phyloP scores from a whole-genome alignment of 2,797 vertebrate genomes.

The Notolepis coatsorum region DNA sequence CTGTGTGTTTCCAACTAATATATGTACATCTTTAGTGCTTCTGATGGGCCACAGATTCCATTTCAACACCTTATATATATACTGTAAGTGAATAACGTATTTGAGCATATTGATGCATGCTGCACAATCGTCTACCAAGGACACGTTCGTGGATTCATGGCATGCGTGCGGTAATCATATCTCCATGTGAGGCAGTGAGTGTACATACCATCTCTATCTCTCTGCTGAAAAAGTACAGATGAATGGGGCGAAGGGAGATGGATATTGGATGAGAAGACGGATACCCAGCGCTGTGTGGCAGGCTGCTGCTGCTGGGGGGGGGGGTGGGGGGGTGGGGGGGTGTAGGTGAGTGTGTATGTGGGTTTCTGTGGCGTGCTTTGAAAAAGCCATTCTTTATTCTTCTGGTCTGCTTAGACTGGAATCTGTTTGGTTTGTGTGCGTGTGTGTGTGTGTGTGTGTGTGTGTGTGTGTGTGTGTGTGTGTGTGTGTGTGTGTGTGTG shows the following conservation, averaged over 20 bases:
- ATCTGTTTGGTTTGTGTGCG: background rate
- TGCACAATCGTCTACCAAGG: conserved; percentile 24
- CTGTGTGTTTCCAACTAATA: background rate
- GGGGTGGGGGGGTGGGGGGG: conserved; percentile 37
- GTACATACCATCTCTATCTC: conserved; percentile 45
- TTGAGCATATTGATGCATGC: conserved; percentile 16
- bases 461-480: conserved; percentile 4
- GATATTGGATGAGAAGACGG: conserved; percentile 50
- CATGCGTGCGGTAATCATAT: conserved; percentile 39
- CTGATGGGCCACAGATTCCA: background rate
- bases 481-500: conserved; percentile 6
- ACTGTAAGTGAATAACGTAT: too few species aligned
- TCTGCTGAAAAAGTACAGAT: conserved; percentile 40
- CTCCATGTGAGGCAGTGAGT: conserved; percentile 42
- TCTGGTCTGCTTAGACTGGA: background rate
- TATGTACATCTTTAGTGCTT: background rate
- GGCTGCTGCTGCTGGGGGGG: conserved; percentile 43
- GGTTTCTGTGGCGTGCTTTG: conserved; percentile 34
- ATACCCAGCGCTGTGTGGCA: conserved; percentile 24
- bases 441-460: conserved; percentile 1
- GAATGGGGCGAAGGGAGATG: conserved; percentile 44
- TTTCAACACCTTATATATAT: conserved; percentile 14
- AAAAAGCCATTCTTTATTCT: conserved; percentile 17
- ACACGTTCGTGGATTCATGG: conserved; percentile 41
- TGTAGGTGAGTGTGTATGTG: conserved; percentile 26